Evolutionary conservation across 2,113 vertebrate genomes (phyloP).

Genomic region (Zosterops lateralis): DNA sequence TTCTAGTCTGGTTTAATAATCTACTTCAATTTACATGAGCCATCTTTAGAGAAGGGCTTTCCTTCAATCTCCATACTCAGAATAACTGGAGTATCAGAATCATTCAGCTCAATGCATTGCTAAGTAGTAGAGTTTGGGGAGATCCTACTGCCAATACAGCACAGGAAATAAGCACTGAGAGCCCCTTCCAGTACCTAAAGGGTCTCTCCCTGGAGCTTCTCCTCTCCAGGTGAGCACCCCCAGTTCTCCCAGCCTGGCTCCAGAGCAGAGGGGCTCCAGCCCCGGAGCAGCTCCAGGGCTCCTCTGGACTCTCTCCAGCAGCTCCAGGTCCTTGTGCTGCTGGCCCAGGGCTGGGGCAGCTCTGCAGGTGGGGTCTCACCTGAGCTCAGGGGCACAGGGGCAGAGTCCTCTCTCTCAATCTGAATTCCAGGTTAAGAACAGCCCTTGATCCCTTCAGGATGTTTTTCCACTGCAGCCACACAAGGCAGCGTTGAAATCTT

Average conservation of each 20-base stretch:
- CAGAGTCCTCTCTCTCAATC: neutral
- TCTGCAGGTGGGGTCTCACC: neutral
- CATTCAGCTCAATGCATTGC: neutral
- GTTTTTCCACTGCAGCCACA: neutral
- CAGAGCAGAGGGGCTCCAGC: neutral
- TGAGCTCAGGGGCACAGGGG: neutral
- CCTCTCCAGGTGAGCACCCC: neutral
- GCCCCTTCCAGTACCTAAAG: neutral
- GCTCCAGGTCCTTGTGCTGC: neutral
- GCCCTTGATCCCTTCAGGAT: neutral
- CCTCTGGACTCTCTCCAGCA: neutral
- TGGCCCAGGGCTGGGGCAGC: neutral
- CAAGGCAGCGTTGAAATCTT: neutral
- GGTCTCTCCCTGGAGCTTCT: neutral
- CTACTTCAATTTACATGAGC: neutral
- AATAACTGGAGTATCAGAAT: neutral
- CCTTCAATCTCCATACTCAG: neutral
- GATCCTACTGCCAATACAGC: neutral
- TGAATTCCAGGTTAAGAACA: neutral
- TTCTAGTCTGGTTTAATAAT: neutral
- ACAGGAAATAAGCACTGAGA: neutral
- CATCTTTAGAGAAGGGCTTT: neutral
- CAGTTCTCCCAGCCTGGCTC: neutral
- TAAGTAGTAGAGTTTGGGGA: neutral
- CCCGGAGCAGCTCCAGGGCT: rapidly evolving